Base-by-base conservation (phyloP, 2,113 vertebrate species). In the Chloropsis cyanopogon region DNA sequence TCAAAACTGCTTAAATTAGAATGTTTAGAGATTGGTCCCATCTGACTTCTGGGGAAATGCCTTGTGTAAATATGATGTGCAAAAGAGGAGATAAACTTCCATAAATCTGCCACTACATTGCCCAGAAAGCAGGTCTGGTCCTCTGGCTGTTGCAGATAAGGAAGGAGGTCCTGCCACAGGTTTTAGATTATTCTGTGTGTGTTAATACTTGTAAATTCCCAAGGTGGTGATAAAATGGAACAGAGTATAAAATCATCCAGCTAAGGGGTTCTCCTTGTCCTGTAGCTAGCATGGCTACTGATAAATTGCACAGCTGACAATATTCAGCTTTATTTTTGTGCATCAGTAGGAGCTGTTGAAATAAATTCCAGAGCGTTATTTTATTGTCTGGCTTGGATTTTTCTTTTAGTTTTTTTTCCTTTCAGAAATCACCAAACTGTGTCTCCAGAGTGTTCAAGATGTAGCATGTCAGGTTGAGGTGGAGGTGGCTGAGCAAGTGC, bases 401-500 rank as follows among this genome's bases (percentile, higher is more conserved):
- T 44, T 31, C 1, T 26, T 80, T 42, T 4, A 4, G 2, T 29
- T 14, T 24, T 68, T n/a, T 21, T 5, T 4, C 5, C 21, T 57
- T 26, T 3, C 77, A 99, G 99, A 98, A 25, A 97, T 98, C 4
- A 91, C 97, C 24, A 97, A 44, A 65, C 53, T 98, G 18, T 95
- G 37, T 28, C 88, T 98, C 18, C 97, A 95, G 78, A 90, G 85
- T 15, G 96, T 77, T 29, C 95, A 96, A 54, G 98, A 98, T 5
- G 86, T 87, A 25, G 98, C 97, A 4, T 53, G 47, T 26, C 98
- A 98, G 70, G 97, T 98, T 33, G 98, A 99, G 91, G 56, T 88
- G 5, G 98, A 98, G 85, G 97, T 98, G 52, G 96, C 97, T 13
- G 97, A 98, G 61, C 92, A 54, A 69, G 81, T 95, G 52, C 94